Evolutionary conservation across 2,797 vertebrate species (phyloP), one percentile per base, ranked within the genome.

Genomic region (Tenualosa ilisha): DNA sequence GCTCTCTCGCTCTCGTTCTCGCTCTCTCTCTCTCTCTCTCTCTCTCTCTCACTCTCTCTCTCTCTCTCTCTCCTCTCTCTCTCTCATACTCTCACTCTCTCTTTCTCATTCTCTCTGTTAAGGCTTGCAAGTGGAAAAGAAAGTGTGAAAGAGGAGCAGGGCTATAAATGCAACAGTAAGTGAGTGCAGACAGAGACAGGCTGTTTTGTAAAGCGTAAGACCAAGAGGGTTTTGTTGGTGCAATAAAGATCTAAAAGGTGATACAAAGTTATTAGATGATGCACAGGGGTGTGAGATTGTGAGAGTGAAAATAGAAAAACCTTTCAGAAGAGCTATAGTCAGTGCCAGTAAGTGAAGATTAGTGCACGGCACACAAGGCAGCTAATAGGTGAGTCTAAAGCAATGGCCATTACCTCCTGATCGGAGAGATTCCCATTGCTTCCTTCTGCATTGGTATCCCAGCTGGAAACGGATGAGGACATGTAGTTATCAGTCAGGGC

Each of bases 401-500:
- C 51, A 53, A 53, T 7, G 6, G 13, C 6, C 49, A 87, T 84
- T 96, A 98, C 97, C 96, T 98, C 97, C 11, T 95, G 95, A 86
- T 98, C 96, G 40, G 96, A 97, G 63, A 96, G 89, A 90, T 98
- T 98, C 61, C 96, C 97, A 88, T 98, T 98, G 89, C 97, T 94
- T 82, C 94, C 95, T 89, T 98, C 96, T 26, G 96, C 90, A 86
- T 95, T 95, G 3, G 93, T 91, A 90, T 97, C 96, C 97, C 97
- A 98, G 89, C 95, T 96, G 90, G 97, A 96, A 79, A 94, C 93
- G 88, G 94, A 93, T 88, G 94, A 94, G 85, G 94, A 94, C 89
- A 96, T 95, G 93, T 98, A 98, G 95, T 98, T 98, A 93, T 98
- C 97, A 20, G 97, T 98, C 89, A 98, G 94, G 87, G 97, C 97